Base-by-base conservation (phyloP, 1,140 invertebrate species). In the Macrosteles quadrilineatus region DNA sequence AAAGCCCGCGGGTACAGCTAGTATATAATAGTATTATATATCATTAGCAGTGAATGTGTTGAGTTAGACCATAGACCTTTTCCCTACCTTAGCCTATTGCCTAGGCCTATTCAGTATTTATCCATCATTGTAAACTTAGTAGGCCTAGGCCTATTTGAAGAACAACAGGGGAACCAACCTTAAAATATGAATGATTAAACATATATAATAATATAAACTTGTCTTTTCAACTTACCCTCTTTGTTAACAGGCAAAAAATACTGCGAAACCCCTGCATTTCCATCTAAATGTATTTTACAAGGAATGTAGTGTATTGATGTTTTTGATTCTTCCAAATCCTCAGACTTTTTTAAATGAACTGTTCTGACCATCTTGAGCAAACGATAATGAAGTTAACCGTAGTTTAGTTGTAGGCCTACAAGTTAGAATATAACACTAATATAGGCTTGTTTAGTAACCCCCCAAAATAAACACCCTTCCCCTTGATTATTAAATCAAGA, bases 211-310 rank as follows among this genome's bases (percentile, higher is more conserved):
- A n/a, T n/a, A n/a, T n/a, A n/a, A n/a, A n/a, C n/a, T n/a, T n/a
- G n/a, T n/a, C n/a, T n/a, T n/a, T n/a, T n/a, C n/a, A n/a, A 68
- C 57, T 69, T 68, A 72, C 68, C 67, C 70, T 79, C 71, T 81
- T 78, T 67, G 70, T 80, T 75, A 50, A 81, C 75, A 2, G 86
- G 83, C 68, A 86, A 84, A 75, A 93, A 93, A 79, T 87, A 92
- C 55, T 85, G 81, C 0, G 85, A 81, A 31, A 93, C 87, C 73
- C 91, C 88, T 0, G 90, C 89, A 17, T 83, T 76, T 50, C 88
- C 90, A 74, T 92, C 84, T 3, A 84, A 84, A 68, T 89, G 80
- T 63, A 94, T 88, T 81, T 89, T 88, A 76, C 88, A 92, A 1
- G 91, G 91, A 68, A 94, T 82, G 62, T 87, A 88, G 78, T 94